A percentile compares a stretch with the other conserved stretches of the same genome.
Evolutionary conservation across 2,888 invertebrate species (phyloP).

Genomic region (Xestia c-nigrum): DNA sequence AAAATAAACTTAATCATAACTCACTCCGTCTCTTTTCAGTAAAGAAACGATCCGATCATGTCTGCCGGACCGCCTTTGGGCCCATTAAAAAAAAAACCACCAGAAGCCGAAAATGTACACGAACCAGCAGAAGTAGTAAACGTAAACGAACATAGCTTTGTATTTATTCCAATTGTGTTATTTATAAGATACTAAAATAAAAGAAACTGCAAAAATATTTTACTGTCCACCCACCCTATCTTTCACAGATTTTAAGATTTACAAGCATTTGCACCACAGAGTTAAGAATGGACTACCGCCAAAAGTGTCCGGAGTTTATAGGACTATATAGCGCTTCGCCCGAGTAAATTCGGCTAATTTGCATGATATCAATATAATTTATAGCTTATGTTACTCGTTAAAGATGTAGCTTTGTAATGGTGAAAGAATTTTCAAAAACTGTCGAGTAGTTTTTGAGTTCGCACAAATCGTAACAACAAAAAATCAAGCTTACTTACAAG

Average conservation of each 20-base stretch:
- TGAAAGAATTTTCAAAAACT: too few species aligned
- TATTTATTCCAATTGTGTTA: background rate
- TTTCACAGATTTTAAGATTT: background rate
- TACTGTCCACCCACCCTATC: background rate
- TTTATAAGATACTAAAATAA: conserved; percentile 12
- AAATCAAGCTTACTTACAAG: too few species aligned
- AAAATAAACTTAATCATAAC: background rate
- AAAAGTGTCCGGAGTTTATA: background rate
- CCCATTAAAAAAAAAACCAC: background rate
- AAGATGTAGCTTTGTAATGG: too few species aligned
- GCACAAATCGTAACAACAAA: too few species aligned
- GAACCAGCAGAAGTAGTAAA: background rate
- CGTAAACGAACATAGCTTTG: background rate
- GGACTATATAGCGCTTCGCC: too few species aligned
- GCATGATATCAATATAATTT: too few species aligned
- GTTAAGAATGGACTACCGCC: background rate
- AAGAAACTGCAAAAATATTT: background rate
- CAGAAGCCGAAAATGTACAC: background rate
- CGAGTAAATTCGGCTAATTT: too few species aligned
- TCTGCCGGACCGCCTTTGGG: conserved; percentile 52
- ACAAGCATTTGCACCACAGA: background rate
- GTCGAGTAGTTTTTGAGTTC: too few species aligned
- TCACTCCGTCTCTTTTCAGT: conserved; percentile 36
- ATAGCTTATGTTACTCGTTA: too few species aligned
- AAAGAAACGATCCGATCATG: conserved; percentile 14